phyloP scores from a whole-genome alignment of 2,888 invertebrate genomes.

The Mesochorus sp. region DNA sequence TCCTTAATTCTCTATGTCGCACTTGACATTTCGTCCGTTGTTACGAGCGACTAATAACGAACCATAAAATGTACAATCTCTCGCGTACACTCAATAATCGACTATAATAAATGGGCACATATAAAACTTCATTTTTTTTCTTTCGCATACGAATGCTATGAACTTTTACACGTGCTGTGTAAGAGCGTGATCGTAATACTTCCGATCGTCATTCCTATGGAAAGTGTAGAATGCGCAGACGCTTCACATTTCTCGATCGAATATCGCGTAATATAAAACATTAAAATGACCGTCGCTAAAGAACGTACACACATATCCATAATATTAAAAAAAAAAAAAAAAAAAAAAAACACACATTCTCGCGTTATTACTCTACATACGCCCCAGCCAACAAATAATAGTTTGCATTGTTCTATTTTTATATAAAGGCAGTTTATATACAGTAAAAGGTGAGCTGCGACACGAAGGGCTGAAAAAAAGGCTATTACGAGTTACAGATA shows the following conservation, averaged over 20 bases:
- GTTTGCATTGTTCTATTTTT: background rate
- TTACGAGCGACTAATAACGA: slow-evolving; percentile 23
- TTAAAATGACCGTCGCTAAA: slow-evolving; percentile 2
- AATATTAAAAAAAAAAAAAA: too few species aligned
- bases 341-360: too few species aligned
- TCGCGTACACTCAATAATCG: background rate
- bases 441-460: background rate
- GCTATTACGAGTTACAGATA: background rate
- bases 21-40: slow-evolving; percentile 5
- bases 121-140: background rate
- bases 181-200: background rate
- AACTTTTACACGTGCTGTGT: background rate
- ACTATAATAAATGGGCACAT: background rate
- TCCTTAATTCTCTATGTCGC: background rate
- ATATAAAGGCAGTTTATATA: background rate
- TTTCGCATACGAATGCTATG: background rate
- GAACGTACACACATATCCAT: background rate
- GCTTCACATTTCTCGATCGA: slow-evolving; percentile 9
- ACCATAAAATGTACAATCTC: background rate
- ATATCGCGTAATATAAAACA: background rate
- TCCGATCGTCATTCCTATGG: slow-evolving; percentile 6
- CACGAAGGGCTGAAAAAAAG: background rate
- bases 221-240: background rate
- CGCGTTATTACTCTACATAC: background rate
- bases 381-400: background rate